Conservation (phyloP, 2,888 invertebrate species). For the Amiota communis region DNA sequence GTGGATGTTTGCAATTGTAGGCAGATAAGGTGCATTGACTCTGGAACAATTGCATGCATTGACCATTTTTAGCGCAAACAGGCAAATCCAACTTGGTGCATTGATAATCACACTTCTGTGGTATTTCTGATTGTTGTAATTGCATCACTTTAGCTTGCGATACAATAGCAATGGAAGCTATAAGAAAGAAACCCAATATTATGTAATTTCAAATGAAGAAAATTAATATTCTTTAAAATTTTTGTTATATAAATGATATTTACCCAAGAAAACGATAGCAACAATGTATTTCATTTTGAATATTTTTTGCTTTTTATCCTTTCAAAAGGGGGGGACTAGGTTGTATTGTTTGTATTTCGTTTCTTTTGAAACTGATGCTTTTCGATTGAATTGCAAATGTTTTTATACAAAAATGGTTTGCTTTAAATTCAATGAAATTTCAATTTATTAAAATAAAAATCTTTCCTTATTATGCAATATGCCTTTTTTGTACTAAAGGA, state of each 20-base stretch:
- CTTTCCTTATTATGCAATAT: too few relatives aligned
- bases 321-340: constrained; percentile 20
- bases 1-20: constrained; percentile 64
- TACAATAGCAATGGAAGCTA: constrained; percentile 35
- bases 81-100: constrained; percentile 51
- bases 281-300: constrained; percentile 40
- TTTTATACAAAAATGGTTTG: too few relatives aligned
- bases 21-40: constrained; percentile 57
- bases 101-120: constrained; percentile 54
- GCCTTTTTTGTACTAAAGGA: too few relatives aligned
- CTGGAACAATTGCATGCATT: constrained; percentile 58
- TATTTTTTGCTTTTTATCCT: background rate
- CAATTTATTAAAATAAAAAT: too few relatives aligned
- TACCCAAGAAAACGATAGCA: constrained; percentile 44
- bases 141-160: too few relatives aligned
- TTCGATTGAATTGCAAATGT: background rate
- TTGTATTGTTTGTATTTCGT: constrained; percentile 30
- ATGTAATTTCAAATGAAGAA: too few relatives aligned
- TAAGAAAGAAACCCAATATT: background rate
- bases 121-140: constrained; percentile 34
- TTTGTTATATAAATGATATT: constrained; percentile 28
- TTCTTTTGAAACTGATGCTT: constrained; percentile 44
- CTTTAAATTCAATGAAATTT: too few relatives aligned
- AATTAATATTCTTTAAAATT: background rate
- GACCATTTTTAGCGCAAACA: constrained; percentile 61